Conservation (phyloP, 2,888 invertebrate genomes). For the Megaustenia siamemsis region DNA sequence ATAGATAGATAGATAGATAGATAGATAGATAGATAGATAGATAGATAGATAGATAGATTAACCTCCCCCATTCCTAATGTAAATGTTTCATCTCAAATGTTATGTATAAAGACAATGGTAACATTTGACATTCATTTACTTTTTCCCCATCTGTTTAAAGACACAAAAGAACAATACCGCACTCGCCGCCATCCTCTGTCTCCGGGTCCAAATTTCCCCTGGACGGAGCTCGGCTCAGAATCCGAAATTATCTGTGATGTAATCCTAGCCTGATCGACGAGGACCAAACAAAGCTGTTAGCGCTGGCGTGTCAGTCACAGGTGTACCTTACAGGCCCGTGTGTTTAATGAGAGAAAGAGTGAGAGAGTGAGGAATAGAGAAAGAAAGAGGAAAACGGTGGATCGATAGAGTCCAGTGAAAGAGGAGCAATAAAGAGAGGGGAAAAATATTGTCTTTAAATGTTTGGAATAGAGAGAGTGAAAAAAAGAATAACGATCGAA, state of each 20-base stretch:
- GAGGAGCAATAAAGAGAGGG: background rate
- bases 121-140: no score
- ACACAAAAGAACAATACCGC: no score
- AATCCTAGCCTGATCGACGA: background rate
- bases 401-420: no score
- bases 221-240: background rate
- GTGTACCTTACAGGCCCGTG: background rate
- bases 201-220: background rate
- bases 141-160: no score
- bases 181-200: background rate
- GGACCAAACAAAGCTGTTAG: constrained; percentile 11
- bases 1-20: no score
- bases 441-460: background rate
- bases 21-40: no score
- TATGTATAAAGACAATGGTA: no score
- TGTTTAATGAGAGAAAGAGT: background rate
- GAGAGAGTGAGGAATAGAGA: background rate
- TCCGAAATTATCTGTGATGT: background rate
- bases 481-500: background rate
- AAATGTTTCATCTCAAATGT: no score
- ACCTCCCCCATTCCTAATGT: no score
- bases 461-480: no score
- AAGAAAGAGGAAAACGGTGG: background rate
- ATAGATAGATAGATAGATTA: no score
- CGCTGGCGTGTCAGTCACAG: background rate